These are phyloP conservation scores for Luehdorfia chinensis DNA, from an alignment of 1,140 invertebrate genomes.

Conservation along the genomic window DNA sequence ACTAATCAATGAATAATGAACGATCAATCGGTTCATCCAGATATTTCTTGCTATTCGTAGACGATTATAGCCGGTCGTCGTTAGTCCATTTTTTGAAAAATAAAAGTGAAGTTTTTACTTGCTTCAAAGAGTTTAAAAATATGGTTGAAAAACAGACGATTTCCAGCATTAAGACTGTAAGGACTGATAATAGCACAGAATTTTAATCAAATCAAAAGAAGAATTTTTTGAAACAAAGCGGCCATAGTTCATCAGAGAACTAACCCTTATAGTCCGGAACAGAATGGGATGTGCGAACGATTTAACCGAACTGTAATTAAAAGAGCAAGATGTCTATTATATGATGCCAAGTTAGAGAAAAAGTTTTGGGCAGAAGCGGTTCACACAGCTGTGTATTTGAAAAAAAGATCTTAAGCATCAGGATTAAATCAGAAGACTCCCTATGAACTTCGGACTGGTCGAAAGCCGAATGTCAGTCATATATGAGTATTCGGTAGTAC, in stretches of 20 bases:
- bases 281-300: slow-evolving; percentile 23
- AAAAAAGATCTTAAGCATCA: no score
- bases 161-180: slow-evolving; percentile 15
- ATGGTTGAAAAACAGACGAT: slow-evolving; percentile 18
- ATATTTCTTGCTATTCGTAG: slow-evolving; percentile 21
- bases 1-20: slow-evolving; percentile 1
- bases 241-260: slow-evolving; percentile 24
- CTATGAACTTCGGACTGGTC: neutral
- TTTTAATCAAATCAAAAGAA: slow-evolving; percentile 3
- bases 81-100: slow-evolving; percentile 21
- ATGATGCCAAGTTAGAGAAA: no score
- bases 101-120: neutral
- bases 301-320: slow-evolving; percentile 4
- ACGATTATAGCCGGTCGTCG: slow-evolving; percentile 6
- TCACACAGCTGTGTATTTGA: no score
- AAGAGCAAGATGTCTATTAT: slow-evolving; percentile 7
- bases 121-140: neutral
- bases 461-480: neutral
- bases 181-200: slow-evolving; percentile 8
- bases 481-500: neutral
- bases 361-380: no score
- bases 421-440: no score
- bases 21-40: no score
- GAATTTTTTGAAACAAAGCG: neutral
- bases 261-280: slow-evolving; percentile 23